Evolutionary conservation across 92 coral and sea anemone genomes (phyloP).

Genomic region (Meandrina meandrites): DNA sequence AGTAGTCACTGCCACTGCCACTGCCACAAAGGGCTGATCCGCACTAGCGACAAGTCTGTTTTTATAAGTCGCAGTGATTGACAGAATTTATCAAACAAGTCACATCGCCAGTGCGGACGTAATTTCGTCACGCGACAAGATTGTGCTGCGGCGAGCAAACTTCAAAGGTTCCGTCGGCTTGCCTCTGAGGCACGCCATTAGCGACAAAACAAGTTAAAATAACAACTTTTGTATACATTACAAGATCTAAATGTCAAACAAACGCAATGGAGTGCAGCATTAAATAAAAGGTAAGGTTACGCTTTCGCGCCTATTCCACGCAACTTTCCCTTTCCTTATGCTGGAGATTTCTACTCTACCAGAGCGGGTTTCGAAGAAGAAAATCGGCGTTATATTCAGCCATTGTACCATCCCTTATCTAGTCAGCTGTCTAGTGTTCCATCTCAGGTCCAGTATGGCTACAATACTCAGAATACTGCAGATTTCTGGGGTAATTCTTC

Average conservation of each 20-base stretch:
- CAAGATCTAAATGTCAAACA: not conserved
- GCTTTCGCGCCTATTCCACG: not conserved
- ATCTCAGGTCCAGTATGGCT: constrained; percentile 9
- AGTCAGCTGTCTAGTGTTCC: constrained; percentile 9
- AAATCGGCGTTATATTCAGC: constrained; percentile 4
- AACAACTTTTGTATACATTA: not conserved
- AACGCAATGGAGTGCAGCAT: not conserved
- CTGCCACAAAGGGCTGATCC: not conserved
- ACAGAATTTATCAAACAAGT: not conserved
- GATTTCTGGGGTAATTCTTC: not conserved
- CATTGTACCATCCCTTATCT: constrained; percentile 16
- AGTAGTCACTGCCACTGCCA: constrained; percentile 48
- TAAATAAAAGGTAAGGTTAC: not conserved
- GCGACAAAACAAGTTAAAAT: not conserved
- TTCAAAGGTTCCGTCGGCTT: not conserved
- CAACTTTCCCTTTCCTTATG: not conserved
- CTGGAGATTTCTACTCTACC: too few relatives aligned
- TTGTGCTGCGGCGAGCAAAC: not conserved
- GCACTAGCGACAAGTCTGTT: not conserved
- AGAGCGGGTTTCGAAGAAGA: too few relatives aligned
- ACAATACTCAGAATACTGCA: constrained; percentile 7
- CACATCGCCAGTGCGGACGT: not conserved
- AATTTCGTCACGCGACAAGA: not conserved
- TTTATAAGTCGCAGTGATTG: not conserved
- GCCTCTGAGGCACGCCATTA: not conserved